Base-by-base conservation (phyloP, 2,888 invertebrate species). In the Meganola albula region DNA sequence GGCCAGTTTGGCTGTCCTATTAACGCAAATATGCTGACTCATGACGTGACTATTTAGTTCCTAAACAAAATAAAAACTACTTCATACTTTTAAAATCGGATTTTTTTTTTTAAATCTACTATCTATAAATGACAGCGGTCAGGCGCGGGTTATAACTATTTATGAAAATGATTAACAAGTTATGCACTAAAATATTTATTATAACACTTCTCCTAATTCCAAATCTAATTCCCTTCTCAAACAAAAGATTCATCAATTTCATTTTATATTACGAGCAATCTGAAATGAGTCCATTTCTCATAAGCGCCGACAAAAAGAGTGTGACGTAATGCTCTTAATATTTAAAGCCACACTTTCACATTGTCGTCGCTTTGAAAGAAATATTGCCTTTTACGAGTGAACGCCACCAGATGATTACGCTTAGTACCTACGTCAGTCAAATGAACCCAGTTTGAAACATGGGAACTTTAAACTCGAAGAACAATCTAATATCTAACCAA, bases 351-450 rank as follows among this genome's bases (percentile, higher is more conserved):
- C 54, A 56, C 63, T 68, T 70, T 67, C 61, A 61, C 58, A 61
- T 53, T 50, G 53, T 44, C 44, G 49, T 44, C 49, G 45, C 29
- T 49, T 47, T 63, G 66, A 66, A 64, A 69, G 65, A 69, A 64
- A 68, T 51, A 72, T 68, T 59, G 60, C 61, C 57, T 60, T 62
- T 59, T 53, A 49, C 53, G 41, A 53, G 43, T 62, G 62, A 63
- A 57, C 60, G 60, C 57, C 48, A 49, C 59, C 78, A 74, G 63
- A 69, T 77, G 78, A 75, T 67, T 60, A 61, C 59, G 57, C 63
- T 69, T 58, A 54, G n/a, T n/a, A n/a, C n/a, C 60, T 72, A 20
- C 24, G 74, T 76, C 74, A 55, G 53, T 47, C 54, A 43, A 48
- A 51, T 33, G 50, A 50, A 49, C 58, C 47, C 48, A 40, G 49